phyloP scores from a whole-genome alignment of 1,140 invertebrate species.

The Dryas iulia region DNA sequence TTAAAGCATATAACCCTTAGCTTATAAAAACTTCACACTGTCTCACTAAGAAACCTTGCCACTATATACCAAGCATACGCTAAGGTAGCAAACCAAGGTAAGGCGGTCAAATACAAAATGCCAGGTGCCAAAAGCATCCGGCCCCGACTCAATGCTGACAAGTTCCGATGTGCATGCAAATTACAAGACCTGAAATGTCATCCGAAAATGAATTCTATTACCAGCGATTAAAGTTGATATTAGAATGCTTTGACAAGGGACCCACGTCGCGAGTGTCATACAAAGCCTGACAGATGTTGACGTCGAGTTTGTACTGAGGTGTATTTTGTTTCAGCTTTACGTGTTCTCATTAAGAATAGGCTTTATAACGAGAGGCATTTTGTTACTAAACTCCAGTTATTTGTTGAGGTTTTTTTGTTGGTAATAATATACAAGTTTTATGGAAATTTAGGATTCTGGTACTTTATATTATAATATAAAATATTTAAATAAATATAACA shows the following conservation, averaged over 20 bases:
- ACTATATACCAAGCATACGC: not conserved
- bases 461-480: too few species aligned
- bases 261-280: slow-evolving; percentile 40
- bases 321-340: slow-evolving; percentile 39
- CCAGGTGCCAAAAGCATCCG: slow-evolving; percentile 42
- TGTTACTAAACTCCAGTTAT: slow-evolving; percentile 9
- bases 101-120: slow-evolving; percentile 44
- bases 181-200: slow-evolving; percentile 37
- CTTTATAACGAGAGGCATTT: slow-evolving; percentile 24
- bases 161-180: slow-evolving; percentile 53
- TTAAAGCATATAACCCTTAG: not conserved
- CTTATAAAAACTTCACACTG: not conserved
- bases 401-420: not conserved
- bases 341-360: slow-evolving; percentile 35
- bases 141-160: slow-evolving; percentile 45
- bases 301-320: slow-evolving; percentile 38
- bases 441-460: too few species aligned
- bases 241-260: slow-evolving; percentile 25
- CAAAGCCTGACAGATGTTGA: slow-evolving; percentile 40
- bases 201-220: slow-evolving; percentile 27
- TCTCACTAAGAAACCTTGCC: not conserved
- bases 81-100: slow-evolving; percentile 28
- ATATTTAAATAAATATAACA: too few species aligned
- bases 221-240: slow-evolving; percentile 38
- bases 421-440: too few species aligned